phyloP scores from a whole-genome alignment of 2,888 invertebrate species.

The Eupithecia abbreviata region DNA sequence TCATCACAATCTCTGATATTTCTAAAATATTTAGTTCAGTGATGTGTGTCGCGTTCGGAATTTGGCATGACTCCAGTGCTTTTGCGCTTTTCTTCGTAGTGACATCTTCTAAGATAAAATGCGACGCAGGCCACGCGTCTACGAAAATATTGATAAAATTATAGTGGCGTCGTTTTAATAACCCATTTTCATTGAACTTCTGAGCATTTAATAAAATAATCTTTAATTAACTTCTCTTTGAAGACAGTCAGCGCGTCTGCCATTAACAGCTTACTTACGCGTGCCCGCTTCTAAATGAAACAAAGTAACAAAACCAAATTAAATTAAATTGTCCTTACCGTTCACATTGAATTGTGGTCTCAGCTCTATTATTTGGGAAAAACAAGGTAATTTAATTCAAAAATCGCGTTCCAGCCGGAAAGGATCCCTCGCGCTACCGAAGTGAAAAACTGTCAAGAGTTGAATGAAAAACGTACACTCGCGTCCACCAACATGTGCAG shows the following conservation, averaged over 20 bases:
- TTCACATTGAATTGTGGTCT: constrained; percentile 30
- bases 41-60: constrained; percentile 72
- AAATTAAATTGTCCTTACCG: constrained; percentile 39
- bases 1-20: constrained; percentile 56
- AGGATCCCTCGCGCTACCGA: constrained; percentile 48
- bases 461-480: constrained; percentile 72
- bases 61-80: constrained; percentile 78
- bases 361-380: constrained; percentile 30
- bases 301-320: background rate
- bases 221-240: constrained; percentile 11
- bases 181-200: constrained; percentile 16
- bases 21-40: constrained; percentile 73
- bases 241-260: constrained; percentile 39
- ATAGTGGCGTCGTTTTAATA: constrained; percentile 28
- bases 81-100: constrained; percentile 75
- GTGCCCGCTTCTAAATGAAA: constrained; percentile 43
- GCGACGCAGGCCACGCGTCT: constrained; percentile 58
- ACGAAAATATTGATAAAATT: constrained; percentile 50
- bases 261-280: constrained; percentile 51
- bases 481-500: constrained; percentile 50
- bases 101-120: constrained; percentile 73
- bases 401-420: constrained; percentile 44
- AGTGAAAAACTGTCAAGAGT: constrained; percentile 53
- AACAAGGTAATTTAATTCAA: constrained; percentile 39
- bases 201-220: background rate